phyloP scores from a whole-genome alignment of 2,888 invertebrate species.

The Auanema freiburgensis region DNA sequence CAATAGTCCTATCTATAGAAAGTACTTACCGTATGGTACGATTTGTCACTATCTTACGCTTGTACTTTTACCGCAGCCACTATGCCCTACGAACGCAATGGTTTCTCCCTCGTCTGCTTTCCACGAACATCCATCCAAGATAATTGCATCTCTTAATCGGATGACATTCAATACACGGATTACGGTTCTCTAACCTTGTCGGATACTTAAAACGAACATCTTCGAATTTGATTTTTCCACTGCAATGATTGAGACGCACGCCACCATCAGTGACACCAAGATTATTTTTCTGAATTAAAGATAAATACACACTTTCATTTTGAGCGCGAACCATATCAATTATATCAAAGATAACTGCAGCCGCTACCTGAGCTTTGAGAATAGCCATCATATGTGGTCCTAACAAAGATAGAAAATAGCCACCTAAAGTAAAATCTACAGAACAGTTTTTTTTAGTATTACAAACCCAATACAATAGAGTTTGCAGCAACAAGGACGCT shows the following conservation, averaged over 20 bases:
- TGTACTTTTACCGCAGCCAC: conserved; percentile 28
- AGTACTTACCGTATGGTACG: not conserved
- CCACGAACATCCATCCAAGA: conserved; percentile 27
- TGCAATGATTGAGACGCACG: conserved; percentile 19
- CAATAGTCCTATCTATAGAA: conserved; percentile 32
- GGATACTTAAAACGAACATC: conserved; percentile 54
- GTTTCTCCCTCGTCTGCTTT: conserved; percentile 23
- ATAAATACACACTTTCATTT: not conserved
- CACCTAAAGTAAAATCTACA: too few relatives aligned
- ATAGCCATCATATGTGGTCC: conserved; percentile 41
- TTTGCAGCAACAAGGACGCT: conserved; percentile 20
- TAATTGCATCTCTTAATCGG: conserved; percentile 12
- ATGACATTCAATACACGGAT: not conserved
- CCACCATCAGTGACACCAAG: not conserved
- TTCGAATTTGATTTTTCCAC: conserved; percentile 46
- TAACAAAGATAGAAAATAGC: conserved; percentile 46
- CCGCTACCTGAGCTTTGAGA: conserved; percentile 36
- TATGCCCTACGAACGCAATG: conserved; percentile 25
- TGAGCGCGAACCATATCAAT: conserved; percentile 11
- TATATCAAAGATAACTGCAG: conserved; percentile 23
- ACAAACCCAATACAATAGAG: conserved; percentile 15
- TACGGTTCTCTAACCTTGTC: conserved; percentile 22
- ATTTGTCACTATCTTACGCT: conserved; percentile 23
- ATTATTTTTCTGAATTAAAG: conserved; percentile 1
- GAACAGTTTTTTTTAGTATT: too few relatives aligned